Base-by-base conservation (phyloP, 1,140 invertebrate genomes). In the Nixonia krombeini region DNA sequence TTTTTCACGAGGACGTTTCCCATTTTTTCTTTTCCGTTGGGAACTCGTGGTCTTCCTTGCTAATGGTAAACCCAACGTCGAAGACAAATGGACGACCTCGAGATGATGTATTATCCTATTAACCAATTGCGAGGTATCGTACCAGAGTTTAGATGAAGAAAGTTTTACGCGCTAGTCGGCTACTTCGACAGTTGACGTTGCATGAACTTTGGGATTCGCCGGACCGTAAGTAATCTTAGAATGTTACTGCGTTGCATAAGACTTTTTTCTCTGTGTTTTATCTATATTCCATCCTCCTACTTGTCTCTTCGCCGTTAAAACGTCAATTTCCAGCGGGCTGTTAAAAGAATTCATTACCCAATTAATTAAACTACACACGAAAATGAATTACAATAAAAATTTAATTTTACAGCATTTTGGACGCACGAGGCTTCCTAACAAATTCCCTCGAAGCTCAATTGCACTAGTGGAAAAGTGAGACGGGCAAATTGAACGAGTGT, bases 81-180 rank as follows among this genome's bases (percentile, higher is more conserved):
- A 65, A 70, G 56, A 70, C 56, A 65, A 70, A 70, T 70, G 57
- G 57, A 49, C 21, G 40, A 49, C 41, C 28, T 16, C 29, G 47
- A 17, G 33, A 66, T 70, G 68, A 70, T 70, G 57, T 58, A 70
- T 70, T 65, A 66, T 59, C 49, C 68, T 70, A 70, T 70, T 66
- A 66, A 63, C 46, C 68, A 63, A 70, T 70, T 63, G 53, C 57
- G n/a, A 28, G 57, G 26, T 53, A 44, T 57, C 46, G 47, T 56
- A 52, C 57, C 52, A 42, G 6, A 65, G 41, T 70, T 70, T 65
- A 55, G 57, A 65, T 65, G 57, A 66, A 70, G 62, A 65, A 70
- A 70, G 61, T 70, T 70, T 63, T 56, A 40, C 23, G 47, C 4
- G 8, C 29, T 41, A 25, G 35, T 23, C 37, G 40, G 40, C 10